These are phyloP conservation scores for Pionites leucogaster DNA, from an alignment of 2,113 vertebrate species.

Conservation along the genomic window DNA sequence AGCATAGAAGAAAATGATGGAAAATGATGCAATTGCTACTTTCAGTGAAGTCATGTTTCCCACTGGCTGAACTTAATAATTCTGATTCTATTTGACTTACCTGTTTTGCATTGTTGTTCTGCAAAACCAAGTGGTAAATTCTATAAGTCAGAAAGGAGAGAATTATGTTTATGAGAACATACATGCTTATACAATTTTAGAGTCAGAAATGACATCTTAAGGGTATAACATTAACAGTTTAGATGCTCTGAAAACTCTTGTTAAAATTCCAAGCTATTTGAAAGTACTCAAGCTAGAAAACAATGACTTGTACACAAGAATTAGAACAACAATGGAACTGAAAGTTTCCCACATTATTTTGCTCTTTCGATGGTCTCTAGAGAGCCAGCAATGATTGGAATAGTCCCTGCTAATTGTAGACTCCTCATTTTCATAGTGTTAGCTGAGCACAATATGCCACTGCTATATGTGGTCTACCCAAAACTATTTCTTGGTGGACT, in stretches of 20 bases:
- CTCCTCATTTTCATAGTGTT: neutral
- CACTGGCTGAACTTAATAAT: neutral
- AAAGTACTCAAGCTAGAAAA: slow-evolving; percentile 44
- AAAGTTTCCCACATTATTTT: neutral
- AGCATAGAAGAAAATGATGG: neutral
- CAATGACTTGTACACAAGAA: neutral
- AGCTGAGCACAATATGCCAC: neutral
- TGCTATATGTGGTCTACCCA: neutral
- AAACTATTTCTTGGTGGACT: neutral
- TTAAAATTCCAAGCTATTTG: slow-evolving; percentile 55
- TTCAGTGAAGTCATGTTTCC: neutral
- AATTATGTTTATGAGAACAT: neutral
- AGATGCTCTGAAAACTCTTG: slow-evolving; percentile 24
- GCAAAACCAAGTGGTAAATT: neutral
- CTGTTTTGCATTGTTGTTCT: neutral
- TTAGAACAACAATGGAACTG: neutral
- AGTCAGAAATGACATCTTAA: neutral
- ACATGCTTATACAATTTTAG: neutral
- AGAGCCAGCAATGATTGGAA: neutral
- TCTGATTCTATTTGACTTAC: neutral
- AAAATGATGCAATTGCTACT: neutral
- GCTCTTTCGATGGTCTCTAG: neutral
- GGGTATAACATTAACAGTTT: neutral
- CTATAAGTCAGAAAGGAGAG: neutral
- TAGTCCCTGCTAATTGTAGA: neutral